Evolutionary conservation across 2,888 invertebrate species (phyloP).

Genomic region (Tetrapedia diversipes): DNA sequence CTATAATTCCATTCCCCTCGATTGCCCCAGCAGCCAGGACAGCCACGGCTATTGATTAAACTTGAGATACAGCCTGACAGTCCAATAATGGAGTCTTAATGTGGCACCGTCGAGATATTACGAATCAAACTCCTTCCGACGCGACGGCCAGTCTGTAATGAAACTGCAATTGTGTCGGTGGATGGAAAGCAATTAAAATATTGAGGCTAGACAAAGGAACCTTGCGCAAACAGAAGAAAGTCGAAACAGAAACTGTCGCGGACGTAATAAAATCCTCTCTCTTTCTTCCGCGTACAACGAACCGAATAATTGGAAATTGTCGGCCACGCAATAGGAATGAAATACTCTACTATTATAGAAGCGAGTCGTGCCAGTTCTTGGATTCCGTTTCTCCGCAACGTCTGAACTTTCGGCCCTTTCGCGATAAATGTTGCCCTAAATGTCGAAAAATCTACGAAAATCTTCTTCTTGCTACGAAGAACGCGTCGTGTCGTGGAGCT

Average conservation of each 20-base stretch:
- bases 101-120: constrained; percentile 51
- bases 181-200: constrained; percentile 43
- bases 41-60: constrained; percentile 54
- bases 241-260: constrained; percentile 17
- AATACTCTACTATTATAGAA: too few relatives aligned
- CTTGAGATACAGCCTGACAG: constrained; percentile 54
- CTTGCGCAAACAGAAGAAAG: constrained; percentile 15
- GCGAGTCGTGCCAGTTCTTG: neutral
- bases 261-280: constrained; percentile 7
- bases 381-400: neutral
- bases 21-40: constrained; percentile 34
- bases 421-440: constrained; percentile 50
- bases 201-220: neutral
- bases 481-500: constrained; percentile 1
- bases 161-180: constrained; percentile 48
- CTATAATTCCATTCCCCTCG: constrained; percentile 48
- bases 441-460: constrained; percentile 47
- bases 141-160: constrained; percentile 33
- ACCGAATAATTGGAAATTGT: too few relatives aligned
- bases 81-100: constrained; percentile 62
- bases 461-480: neutral
- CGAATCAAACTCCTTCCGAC: constrained; percentile 50
- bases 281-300: neutral
- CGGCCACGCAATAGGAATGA: too few relatives aligned
- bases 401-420: neutral